Evolutionary conservation across 2,113 vertebrate species (phyloP).

Genomic region (Amphilophus citrinellus): DNA sequence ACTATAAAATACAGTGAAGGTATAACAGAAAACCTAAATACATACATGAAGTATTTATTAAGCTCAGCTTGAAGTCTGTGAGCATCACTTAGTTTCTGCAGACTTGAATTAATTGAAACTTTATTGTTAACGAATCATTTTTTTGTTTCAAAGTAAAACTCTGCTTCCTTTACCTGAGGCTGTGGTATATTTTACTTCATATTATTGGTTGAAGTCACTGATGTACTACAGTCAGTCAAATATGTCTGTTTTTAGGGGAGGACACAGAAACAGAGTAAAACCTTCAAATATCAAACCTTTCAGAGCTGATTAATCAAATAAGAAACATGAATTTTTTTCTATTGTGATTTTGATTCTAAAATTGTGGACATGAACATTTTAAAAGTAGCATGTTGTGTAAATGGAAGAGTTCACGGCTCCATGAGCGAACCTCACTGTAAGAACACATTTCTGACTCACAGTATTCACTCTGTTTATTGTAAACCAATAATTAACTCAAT

Average conservation of each 20-base stretch:
- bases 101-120: accelerated
- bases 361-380: background rate
- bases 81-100: background rate
- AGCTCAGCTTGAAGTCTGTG: background rate
- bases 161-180: background rate
- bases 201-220: background rate
- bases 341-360: accelerated
- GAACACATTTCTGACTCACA: too few relatives aligned
- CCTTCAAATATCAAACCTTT: too few relatives aligned
- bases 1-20: background rate
- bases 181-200: background rate
- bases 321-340: accelerated
- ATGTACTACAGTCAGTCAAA: too few relatives aligned
- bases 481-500: background rate
- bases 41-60: background rate
- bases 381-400: background rate
- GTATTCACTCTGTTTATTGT: background rate
- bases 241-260: background rate
- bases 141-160: accelerated
- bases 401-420: background rate
- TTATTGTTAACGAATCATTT: too few relatives aligned
- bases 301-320: background rate
- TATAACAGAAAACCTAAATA: background rate
- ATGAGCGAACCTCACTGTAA: background rate
- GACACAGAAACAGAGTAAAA: background rate